Evolutionary conservation across 1,140 invertebrate genomes (phyloP).

Genomic region (Leptopilina clavipes): DNA sequence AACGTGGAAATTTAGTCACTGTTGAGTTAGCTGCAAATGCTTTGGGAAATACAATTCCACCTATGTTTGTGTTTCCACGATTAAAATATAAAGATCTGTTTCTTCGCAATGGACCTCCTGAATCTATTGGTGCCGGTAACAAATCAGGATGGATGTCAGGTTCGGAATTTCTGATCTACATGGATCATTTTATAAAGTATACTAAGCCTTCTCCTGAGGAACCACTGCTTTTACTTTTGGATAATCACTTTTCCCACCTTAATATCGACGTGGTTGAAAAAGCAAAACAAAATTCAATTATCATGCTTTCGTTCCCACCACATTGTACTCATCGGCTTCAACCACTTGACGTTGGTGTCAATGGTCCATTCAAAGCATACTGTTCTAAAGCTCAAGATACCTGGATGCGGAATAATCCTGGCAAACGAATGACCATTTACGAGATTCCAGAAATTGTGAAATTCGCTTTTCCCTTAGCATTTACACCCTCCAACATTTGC

Average conservation of each 20-base stretch:
- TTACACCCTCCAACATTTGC: too few species aligned
- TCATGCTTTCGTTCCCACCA: constrained; percentile 70
- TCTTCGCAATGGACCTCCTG: background rate
- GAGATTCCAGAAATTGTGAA: too few species aligned
- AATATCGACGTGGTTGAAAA: background rate
- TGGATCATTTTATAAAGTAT: background rate
- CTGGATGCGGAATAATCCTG: constrained; percentile 61
- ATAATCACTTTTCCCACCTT: background rate
- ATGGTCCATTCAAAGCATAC: constrained; percentile 69
- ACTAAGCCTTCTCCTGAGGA: background rate
- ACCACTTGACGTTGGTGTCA: constrained; percentile 67
- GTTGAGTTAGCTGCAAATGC: constrained; percentile 60
- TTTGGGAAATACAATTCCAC: constrained; percentile 63
- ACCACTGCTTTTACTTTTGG: constrained; percentile 50
- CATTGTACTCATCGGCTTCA: constrained; percentile 65
- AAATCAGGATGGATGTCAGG: constrained; percentile 29
- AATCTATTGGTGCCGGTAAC: background rate
- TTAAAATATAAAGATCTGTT: constrained; percentile 47
- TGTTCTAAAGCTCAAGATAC: constrained; percentile 45
- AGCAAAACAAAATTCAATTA: constrained; percentile 40
- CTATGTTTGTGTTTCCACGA: constrained; percentile 61
- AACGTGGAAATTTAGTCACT: constrained; percentile 70
- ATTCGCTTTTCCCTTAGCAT: too few species aligned
- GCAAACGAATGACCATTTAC: too few species aligned
- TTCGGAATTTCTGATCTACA: background rate